Base-by-base conservation (phyloP, 1,140 invertebrate genomes). In the Solenopsis invicta region DNA sequence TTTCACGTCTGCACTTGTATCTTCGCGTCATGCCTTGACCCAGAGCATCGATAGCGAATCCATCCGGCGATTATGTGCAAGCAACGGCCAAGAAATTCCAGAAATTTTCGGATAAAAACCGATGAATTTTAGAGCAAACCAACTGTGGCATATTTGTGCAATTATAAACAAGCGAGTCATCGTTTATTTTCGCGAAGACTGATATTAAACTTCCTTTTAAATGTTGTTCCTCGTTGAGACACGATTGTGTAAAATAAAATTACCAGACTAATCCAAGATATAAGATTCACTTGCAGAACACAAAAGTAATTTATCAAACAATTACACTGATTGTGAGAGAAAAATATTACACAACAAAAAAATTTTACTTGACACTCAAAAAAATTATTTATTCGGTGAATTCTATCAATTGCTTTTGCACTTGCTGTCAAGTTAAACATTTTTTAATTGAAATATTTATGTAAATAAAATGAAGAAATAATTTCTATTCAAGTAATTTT, bases 21-120 rank as follows among this genome's bases (percentile, higher is more conserved):
- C 78, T 89, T 87, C 74, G 76, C 84, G 76, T 89, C 64, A 62
- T 64, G 87, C 87, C 74, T 85, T 88, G 88, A 92, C 87, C 91
- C 87, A 88, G 91, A 82, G 41, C 87, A 85, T 90, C 67, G 61
- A 64, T 91, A 91, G 91, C 89, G 21, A 88, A 67, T 41, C 6
- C 37, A 21, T 54, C 64, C 16, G 48, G 18, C 18, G 54, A 84
- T 75, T 75, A 59, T 37, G 41, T 34, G 24, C n/a, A 12, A 62
- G 61, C 48, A n/a, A 69, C 21, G 34, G 34, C 54, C 5, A 61
- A 84, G 50, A 61, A 74, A 37, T 84, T 84, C 37, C 69, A 84
- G 69, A 37, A 84, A 61, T 50, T 74, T 62, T 84, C n/a, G 54
- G 41, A 48, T 74, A 50, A n/a, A 21, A 66, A 24, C 45, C 18